phyloP scores from a whole-genome alignment of 2,113 vertebrate genomes.

The Leucopsar rothschildi region DNA sequence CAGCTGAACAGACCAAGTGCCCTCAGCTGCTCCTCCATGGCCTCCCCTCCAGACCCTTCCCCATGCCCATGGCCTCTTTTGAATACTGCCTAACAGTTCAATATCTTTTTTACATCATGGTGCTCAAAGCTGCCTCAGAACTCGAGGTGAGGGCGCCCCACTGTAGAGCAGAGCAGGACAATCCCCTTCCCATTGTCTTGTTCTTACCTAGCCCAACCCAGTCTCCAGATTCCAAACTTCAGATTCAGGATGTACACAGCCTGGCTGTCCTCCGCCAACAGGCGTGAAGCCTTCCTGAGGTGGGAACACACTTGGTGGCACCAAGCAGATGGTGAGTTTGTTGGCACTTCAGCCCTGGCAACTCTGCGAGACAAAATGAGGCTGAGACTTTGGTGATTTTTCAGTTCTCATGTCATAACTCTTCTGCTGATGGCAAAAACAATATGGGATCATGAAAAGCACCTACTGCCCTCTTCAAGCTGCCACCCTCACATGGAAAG shows the following conservation, averaged over 20 bases:
- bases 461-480: not conserved
- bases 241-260: not conserved
- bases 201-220: not conserved
- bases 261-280: not conserved
- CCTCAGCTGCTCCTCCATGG: too few species aligned
- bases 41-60: not conserved
- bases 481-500: not conserved
- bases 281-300: not conserved
- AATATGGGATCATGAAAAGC: not conserved
- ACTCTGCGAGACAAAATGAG: accelerated
- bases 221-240: not conserved
- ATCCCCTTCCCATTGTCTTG: not conserved
- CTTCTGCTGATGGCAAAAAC: not conserved
- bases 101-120: accelerated
- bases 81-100: not conserved
- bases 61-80: accelerated
- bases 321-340: not conserved
- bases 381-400: not conserved
- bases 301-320: not conserved
- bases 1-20: not conserved
- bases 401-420: not conserved
- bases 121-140: not conserved
- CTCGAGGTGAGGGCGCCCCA: accelerated
- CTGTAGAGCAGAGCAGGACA: accelerated
- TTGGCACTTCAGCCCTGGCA: not conserved